Base-by-base conservation (phyloP, 2,113 vertebrate genomes). In the Microtus richardsoni region DNA sequence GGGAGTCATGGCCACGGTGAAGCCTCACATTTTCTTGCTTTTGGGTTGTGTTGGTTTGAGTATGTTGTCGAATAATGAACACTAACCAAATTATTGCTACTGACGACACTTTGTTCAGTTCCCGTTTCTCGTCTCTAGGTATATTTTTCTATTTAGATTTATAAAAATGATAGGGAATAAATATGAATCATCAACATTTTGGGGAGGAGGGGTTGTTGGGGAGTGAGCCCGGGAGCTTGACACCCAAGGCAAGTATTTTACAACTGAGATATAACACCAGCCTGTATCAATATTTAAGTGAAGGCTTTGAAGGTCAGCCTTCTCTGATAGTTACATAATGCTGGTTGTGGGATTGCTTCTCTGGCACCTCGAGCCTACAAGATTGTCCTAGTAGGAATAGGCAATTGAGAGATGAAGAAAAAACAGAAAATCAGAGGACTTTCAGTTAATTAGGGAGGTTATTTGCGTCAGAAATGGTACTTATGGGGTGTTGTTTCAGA, bases 21-120 rank as follows among this genome's bases (percentile, higher is more conserved):
- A 44, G 36, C 26, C 36, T 8, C 3, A 49, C 0, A 3, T 79
- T 84, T 82, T n/a, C 87, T 90, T 86, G 28, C 41, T 62, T 60
- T 88, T 92, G 41, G 75, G 73, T 36, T 83, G 41, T 86, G 54
- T 64, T 75, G 73, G 16, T 4, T 78, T 89, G 73, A 91, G 26
- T 95, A 73, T 66, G n/a, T 33, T 85, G 33, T 68, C 82, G 33
- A 58, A 19, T 52, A 70, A 75, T 92, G 4, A 88, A 82, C 66
- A 85, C 91, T 74, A 88, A 80, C 41, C 73, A 49, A 89, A 97
- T 10, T 47, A 79, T 85, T 90, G 93, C 36, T 92, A 12, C 49
- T 49, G 49, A 49, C 49, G 11, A 49, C 49, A 49, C 49, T 28
- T 47, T 93, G 33, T 88, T 92, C n/a, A 90, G 47, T 52, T 11